Evolutionary conservation across 2,113 vertebrate genomes (phyloP).

Genomic region (Corythoichthys intestinalis): DNA sequence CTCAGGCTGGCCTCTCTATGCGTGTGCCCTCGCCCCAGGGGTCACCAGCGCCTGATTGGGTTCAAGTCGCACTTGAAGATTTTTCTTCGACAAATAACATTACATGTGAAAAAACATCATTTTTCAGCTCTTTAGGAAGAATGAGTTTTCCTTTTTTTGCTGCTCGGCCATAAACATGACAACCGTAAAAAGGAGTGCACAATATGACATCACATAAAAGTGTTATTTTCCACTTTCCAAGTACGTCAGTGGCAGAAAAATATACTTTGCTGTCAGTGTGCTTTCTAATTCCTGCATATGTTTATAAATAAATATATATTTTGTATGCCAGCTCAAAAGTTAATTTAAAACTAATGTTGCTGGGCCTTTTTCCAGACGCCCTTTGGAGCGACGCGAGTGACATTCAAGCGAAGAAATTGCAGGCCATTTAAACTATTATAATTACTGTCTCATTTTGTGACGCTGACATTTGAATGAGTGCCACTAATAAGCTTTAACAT

Average conservation of each 20-base stretch:
- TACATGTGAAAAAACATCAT: too few relatives aligned
- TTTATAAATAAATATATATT: background rate
- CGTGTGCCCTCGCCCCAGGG: background rate
- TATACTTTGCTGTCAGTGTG: background rate
- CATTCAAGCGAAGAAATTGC: conserved; percentile 25
- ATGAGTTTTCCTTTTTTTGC: too few relatives aligned
- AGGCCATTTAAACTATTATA: background rate
- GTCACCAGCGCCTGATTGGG: background rate
- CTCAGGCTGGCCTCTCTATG: background rate
- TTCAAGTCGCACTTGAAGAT: background rate
- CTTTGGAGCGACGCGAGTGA: conserved; percentile 1
- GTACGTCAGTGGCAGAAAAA: too few relatives aligned
- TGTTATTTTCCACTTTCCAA: too few relatives aligned
- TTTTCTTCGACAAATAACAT: background rate
- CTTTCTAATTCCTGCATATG: background rate
- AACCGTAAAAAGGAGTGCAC: too few relatives aligned
- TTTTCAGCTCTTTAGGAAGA: too few relatives aligned
- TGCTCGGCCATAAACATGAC: too few relatives aligned
- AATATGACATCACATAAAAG: too few relatives aligned
- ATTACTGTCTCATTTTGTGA: background rate
- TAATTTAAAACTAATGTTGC: background rate
- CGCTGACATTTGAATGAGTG: conserved; percentile 38
- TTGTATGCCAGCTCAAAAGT: background rate
- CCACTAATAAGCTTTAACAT: background rate
- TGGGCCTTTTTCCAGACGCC: background rate